These are phyloP conservation scores for Geophilus truncorum DNA, from an alignment of 2,888 invertebrate species.

Conservation along the genomic window DNA sequence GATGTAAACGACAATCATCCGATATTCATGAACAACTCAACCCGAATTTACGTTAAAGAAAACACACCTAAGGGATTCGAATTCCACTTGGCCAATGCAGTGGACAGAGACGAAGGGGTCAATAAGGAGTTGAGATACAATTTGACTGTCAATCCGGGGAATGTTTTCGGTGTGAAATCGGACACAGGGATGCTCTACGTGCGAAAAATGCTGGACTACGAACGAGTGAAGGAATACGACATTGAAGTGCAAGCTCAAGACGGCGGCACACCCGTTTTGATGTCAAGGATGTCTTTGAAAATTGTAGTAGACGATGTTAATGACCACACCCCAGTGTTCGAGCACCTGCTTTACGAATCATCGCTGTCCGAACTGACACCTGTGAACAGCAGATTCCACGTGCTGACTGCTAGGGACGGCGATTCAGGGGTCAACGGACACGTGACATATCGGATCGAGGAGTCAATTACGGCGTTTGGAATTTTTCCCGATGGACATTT, in stretches of 20 bases:
- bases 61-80: slow-evolving; percentile 91
- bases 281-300: slow-evolving; percentile 67
- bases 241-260: slow-evolving; percentile 82
- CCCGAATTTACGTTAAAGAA: slow-evolving; percentile 73
- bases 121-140: slow-evolving; percentile 80
- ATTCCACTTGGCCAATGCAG: slow-evolving; percentile 78
- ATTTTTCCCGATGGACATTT: slow-evolving; percentile 91
- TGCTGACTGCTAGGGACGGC: slow-evolving; percentile 80
- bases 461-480: slow-evolving; percentile 72
- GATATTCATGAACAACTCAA: slow-evolving; percentile 66
- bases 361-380: slow-evolving; percentile 83
- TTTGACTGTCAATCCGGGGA: slow-evolving; percentile 70
- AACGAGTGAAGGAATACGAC: slow-evolving; percentile 44
- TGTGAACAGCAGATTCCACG: slow-evolving; percentile 85
- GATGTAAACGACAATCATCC: slow-evolving; percentile 93
- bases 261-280: slow-evolving; percentile 64
- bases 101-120: slow-evolving; percentile 80
- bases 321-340: slow-evolving; percentile 91
- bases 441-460: slow-evolving; percentile 73
- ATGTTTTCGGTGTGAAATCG: slow-evolving; percentile 76
- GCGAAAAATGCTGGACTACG: slow-evolving; percentile 56
- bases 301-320: slow-evolving; percentile 81
- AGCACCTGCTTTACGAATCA: slow-evolving; percentile 85
- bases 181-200: slow-evolving; percentile 84
- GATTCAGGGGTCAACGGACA: slow-evolving; percentile 76